Evolutionary conservation across 2,113 vertebrate species (phyloP).

Genomic region (Cinclus mexicanus): DNA sequence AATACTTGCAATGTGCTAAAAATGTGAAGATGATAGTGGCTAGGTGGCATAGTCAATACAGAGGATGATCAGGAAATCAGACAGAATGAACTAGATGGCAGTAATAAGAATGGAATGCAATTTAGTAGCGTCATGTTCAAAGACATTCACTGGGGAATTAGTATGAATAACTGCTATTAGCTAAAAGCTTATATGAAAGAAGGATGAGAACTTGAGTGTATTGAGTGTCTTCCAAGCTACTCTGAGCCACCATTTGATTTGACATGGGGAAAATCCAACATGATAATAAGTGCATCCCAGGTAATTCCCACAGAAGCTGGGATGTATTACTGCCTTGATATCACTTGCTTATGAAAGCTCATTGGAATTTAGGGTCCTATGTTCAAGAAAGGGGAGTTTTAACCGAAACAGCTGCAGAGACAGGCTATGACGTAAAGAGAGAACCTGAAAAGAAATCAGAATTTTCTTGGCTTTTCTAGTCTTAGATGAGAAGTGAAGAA

Average conservation of each 20-base stretch:
- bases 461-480: neutral
- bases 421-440: neutral
- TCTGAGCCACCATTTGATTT: neutral
- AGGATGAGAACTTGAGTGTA: neutral
- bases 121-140: neutral
- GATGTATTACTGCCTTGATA: neutral
- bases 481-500: neutral
- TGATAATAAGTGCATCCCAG: neutral
- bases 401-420: neutral
- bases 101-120: conserved; percentile 25
- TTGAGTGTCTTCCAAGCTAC: neutral
- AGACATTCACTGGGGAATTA: neutral
- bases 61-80: neutral
- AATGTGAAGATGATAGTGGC: neutral
- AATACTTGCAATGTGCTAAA: neutral
- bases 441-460: neutral
- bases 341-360: neutral
- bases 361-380: neutral
- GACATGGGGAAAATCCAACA: neutral
- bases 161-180: neutral
- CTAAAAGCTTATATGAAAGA: neutral
- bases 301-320: neutral
- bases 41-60: conserved; percentile 26
- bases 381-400: neutral
- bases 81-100: neutral